Evolutionary conservation across 2,888 invertebrate genomes (phyloP).

Genomic region (Polydrusus pterygomalis): DNA sequence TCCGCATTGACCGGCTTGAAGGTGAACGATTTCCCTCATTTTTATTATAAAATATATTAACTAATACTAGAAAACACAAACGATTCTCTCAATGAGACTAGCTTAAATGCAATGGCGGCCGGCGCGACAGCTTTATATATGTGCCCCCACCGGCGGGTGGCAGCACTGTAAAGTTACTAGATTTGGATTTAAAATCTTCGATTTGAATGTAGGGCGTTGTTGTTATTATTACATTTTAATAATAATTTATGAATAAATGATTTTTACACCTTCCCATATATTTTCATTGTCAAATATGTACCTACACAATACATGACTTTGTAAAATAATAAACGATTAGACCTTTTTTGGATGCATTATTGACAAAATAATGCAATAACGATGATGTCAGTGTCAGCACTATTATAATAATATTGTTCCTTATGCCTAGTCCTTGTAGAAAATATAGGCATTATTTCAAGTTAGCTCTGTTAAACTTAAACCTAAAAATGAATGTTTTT

Average conservation of each 20-base stretch:
- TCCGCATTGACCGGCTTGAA: conserved; percentile 87
- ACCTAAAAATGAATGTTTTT: too few relatives aligned
- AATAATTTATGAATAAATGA: conserved; percentile 47
- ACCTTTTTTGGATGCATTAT: conserved; percentile 17
- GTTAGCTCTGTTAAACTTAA: too few relatives aligned
- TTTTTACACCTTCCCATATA: conserved; percentile 40
- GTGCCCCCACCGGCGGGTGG: conserved; percentile 63
- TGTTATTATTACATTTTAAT: conserved; percentile 44
- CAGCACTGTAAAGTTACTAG: conserved; percentile 58
- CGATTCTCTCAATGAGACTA: conserved; percentile 60
- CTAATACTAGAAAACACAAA: conserved; percentile 65
- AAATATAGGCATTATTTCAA: too few relatives aligned
- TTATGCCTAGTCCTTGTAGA: too few relatives aligned
- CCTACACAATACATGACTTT: conserved; percentile 15
- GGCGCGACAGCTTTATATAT: conserved; percentile 62
- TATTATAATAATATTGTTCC: too few relatives aligned
- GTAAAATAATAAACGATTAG: conserved; percentile 16
- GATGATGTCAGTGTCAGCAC: too few relatives aligned
- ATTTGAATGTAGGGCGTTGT: conserved; percentile 62
- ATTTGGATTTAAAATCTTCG: conserved; percentile 57
- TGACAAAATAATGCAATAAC: too few relatives aligned
- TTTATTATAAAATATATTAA: conserved; percentile 63
- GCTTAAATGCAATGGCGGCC: conserved; percentile 65
- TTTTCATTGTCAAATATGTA: conserved; percentile 33
- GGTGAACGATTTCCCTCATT: conserved; percentile 95